Conservation (phyloP, 2,113 vertebrate species). For the Chaetodon auriga region DNA sequence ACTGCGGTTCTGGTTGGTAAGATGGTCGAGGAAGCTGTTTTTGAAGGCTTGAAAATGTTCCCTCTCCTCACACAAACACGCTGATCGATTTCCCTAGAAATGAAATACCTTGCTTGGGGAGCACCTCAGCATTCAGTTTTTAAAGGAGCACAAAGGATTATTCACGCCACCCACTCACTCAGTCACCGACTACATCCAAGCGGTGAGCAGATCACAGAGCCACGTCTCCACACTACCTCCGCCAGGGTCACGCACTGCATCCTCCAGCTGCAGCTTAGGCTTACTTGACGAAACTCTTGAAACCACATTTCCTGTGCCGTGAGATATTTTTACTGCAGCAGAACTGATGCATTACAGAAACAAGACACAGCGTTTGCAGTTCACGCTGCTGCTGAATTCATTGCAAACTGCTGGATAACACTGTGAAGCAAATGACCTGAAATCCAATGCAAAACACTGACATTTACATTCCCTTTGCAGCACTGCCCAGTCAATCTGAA, state of each 20-base stretch:
- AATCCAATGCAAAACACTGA: not conserved
- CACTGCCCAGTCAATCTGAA: not conserved
- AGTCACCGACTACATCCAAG: not conserved
- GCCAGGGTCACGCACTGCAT: conserved; percentile 14
- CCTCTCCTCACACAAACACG: not conserved
- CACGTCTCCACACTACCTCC: not conserved
- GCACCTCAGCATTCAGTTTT: not conserved
- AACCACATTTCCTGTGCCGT: conserved; percentile 69
- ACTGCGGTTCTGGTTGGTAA: not conserved
- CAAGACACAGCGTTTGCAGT: not conserved
- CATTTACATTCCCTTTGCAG: conserved; percentile 4
- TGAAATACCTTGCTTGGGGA: not conserved
- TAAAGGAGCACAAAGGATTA: not conserved
- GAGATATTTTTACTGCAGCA: conserved; percentile 50
- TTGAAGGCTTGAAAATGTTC: not conserved
- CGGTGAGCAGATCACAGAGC: conserved; percentile 5
- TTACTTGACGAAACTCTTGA: conserved; percentile 19
- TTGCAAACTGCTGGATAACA: not conserved
- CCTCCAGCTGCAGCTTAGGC: conserved; percentile 32
- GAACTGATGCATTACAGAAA: conserved; percentile 23
- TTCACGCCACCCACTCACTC: conserved; percentile 11
- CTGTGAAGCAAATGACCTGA: not conserved
- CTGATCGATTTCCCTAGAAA: not conserved
- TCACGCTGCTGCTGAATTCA: not conserved
- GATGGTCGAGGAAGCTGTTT: not conserved